Conservation (phyloP, 2,888 invertebrate genomes). For the Gasteruption jaculator region DNA sequence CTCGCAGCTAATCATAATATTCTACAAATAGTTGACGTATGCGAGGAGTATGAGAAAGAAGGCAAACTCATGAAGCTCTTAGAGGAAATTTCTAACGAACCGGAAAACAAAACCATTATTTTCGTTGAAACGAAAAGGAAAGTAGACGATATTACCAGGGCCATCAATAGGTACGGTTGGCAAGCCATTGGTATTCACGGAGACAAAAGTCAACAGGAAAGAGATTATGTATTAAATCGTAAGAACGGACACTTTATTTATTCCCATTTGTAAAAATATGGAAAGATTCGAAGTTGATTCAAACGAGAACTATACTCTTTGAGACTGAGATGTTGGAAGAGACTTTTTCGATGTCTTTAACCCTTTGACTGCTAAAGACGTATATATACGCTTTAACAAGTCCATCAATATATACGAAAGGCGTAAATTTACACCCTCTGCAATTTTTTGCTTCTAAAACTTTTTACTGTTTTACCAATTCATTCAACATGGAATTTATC, state of each 20-base stretch:
- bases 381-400: no score
- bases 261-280: neutral
- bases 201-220: constrained; percentile 63
- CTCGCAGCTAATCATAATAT: constrained; percentile 70
- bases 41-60: constrained; percentile 61
- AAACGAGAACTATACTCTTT: no score
- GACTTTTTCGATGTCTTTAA: no score
- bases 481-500: no score
- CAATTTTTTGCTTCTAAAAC: no score
- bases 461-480: no score
- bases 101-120: constrained; percentile 64
- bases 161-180: constrained; percentile 58
- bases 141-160: constrained; percentile 62
- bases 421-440: no score
- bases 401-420: no score
- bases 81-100: constrained; percentile 59
- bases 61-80: constrained; percentile 58
- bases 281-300: no score
- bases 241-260: constrained; percentile 25
- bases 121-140: constrained; percentile 68
- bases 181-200: constrained; percentile 61
- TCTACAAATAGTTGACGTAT: constrained; percentile 64
- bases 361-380: no score
- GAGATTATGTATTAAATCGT: constrained; percentile 60
- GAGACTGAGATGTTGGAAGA: no score